Evolutionary conservation across 30 jellyfish, hydroid and myxozoan genomes (phyloP), one percentile per base, ranked within the genome.

Genomic region (Aurelia aurita complex sp. Pacific): DNA sequence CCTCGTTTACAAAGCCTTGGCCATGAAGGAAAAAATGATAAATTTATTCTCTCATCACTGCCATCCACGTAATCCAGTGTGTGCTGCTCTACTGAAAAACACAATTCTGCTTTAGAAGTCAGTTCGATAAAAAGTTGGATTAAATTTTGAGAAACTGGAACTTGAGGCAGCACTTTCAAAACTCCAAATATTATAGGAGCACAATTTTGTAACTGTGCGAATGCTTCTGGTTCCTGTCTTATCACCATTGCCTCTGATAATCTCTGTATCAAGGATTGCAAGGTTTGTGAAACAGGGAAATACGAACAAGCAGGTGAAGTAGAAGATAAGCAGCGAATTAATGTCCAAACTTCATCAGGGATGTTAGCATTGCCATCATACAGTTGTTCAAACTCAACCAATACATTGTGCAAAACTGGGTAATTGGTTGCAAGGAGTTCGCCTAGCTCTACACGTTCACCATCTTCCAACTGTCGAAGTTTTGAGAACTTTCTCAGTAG

Each of bases 121-220:
- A 60, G 3, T 17, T 19, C 19, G 69, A 19, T 17, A 60, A 60
- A 60, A 60, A 60, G 69, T 3, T 19, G 69, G 69, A 38, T 38
- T 4, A 38, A 38, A 38, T 38, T 38, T 38, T 38, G 50, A 67
- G 77, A 33, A 17, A 67, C 40, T 17, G 51, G 50, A 67, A 19
- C 51, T 14, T 53, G 51, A 4, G 77, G 77, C 4, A 67, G 77
- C 51, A 19, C 77, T 67, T 67, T 67, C 7, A 67, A 34, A 17
- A 67, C 77, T 17, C 50, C 77, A 67, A 67, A 34, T 60, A 60
- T 60, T 19, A 60, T 19, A 60, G 69, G 69, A 60, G 69, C 69
- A 60, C 69, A 60, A 14, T 5, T 60, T 60, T 60, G 69, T 19
- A 60, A 19, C 69, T 60, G 69, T 35, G 50, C 16, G 7, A 67